These are phyloP conservation scores for Parnassius smintheus DNA, from an alignment of 2,888 invertebrate species.

Conservation along the genomic window DNA sequence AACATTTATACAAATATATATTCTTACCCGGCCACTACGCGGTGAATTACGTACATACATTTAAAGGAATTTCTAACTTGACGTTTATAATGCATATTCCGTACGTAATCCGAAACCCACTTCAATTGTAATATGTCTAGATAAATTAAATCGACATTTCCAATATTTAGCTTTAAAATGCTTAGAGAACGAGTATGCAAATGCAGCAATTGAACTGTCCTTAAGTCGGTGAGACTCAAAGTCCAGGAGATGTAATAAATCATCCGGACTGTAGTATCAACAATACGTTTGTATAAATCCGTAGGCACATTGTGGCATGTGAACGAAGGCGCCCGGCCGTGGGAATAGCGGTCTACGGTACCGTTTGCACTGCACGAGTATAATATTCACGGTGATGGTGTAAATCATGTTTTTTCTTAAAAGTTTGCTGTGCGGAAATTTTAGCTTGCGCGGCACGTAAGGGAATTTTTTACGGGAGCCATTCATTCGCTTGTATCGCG, in stretches of 20 bases:
- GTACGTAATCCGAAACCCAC: slow-evolving; percentile 17
- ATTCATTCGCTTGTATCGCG: not conserved
- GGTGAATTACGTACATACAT: no score
- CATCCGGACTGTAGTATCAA: slow-evolving; percentile 11
- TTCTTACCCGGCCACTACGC: no score
- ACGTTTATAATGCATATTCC: slow-evolving; percentile 10
- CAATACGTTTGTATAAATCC: slow-evolving; percentile 23
- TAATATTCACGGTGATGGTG: slow-evolving; percentile 7
- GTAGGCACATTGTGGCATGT: slow-evolving; percentile 14
- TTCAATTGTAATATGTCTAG: slow-evolving; percentile 14
- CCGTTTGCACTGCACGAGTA: slow-evolving; percentile 10
- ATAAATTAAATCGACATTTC: slow-evolving; percentile 17
- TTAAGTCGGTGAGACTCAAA: slow-evolving; percentile 16
- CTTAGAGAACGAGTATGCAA: slow-evolving; percentile 14
- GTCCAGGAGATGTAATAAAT: slow-evolving; percentile 16
- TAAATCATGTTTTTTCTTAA: slow-evolving; percentile 10
- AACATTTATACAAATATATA: no score
- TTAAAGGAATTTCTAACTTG: slow-evolving; percentile 4
- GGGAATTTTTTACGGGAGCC: not conserved
- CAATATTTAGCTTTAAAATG: slow-evolving; percentile 12
- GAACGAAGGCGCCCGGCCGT: slow-evolving; percentile 11
- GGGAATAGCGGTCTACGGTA: slow-evolving; percentile 8
- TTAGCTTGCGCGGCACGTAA: slow-evolving; percentile 1
- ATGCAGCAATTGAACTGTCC: slow-evolving; percentile 19
- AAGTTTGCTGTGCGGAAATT: slow-evolving; percentile 3